Evolutionary conservation across 2,797 vertebrate species (phyloP).

Genomic region (Mormyrus proboscirostris): DNA sequence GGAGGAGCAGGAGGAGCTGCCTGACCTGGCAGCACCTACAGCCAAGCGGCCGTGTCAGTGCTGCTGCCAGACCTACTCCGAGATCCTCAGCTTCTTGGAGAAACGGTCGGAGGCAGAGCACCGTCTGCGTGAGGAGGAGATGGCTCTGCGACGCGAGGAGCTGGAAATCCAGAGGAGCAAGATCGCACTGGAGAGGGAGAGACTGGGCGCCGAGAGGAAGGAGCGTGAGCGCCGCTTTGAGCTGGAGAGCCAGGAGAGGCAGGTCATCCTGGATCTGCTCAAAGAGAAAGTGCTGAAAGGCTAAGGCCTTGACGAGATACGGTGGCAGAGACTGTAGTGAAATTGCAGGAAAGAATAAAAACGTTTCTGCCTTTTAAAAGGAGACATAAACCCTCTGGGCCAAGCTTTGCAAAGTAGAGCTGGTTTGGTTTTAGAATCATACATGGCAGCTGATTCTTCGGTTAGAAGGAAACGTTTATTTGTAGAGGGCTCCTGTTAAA

Average conservation of each 20-base stretch:
- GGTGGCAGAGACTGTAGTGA: background rate
- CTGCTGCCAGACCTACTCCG: constrained; percentile 71
- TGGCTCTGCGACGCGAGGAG: constrained; percentile 63
- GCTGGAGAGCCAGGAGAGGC: constrained; percentile 68
- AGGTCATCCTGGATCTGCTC: constrained; percentile 66
- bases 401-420: background rate
- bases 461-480: background rate
- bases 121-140: constrained; percentile 65
- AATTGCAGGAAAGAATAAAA: background rate
- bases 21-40: constrained; percentile 48
- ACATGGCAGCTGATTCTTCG: background rate
- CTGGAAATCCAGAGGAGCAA: constrained; percentile 68
- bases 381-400: background rate
- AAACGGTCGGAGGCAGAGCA: constrained; percentile 69
- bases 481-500: background rate
- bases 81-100: constrained; percentile 70
- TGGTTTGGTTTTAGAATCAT: background rate
- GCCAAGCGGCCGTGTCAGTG: constrained; percentile 67
- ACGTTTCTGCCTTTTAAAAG: background rate
- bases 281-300: constrained; percentile 65
- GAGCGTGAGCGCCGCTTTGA: constrained; percentile 65
- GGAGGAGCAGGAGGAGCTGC: constrained; percentile 52
- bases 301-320: constrained; percentile 36
- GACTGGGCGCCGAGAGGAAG: constrained; percentile 60
- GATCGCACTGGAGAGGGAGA: constrained; percentile 62